Conservation (phyloP, 1,140 invertebrate genomes). For the Plutomurus gul region DNA sequence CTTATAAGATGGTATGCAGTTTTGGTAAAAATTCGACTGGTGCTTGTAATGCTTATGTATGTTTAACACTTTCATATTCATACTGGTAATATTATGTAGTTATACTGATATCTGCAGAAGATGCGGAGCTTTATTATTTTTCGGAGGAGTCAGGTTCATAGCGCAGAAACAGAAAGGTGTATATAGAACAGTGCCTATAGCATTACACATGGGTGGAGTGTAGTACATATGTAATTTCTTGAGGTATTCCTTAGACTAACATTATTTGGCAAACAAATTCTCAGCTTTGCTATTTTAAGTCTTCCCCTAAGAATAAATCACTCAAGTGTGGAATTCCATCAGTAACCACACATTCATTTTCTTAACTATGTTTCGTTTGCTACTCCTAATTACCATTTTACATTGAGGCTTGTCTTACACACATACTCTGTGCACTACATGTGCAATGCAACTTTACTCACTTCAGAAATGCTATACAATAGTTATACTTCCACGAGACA, state of each 20-base stretch:
- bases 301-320: conserved; percentile 51
- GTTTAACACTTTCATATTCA: neutral
- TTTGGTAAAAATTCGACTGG: no score
- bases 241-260: conserved; percentile 46
- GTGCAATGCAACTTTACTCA: neutral
- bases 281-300: conserved; percentile 52
- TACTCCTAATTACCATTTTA: conserved; percentile 49
- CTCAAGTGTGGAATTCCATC: conserved; percentile 50
- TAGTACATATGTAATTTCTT: conserved; percentile 44
- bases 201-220: conserved; percentile 33
- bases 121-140: no score
- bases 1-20: no score
- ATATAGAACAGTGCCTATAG: neutral
- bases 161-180: neutral
- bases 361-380: conserved; percentile 31
- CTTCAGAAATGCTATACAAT: neutral
- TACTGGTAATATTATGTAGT: neutral
- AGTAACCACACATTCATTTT: conserved; percentile 49
- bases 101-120: neutral
- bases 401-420: conserved; percentile 40
- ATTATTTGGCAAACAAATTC: conserved; percentile 53
- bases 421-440: neutral
- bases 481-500: neutral
- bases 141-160: conserved; percentile 5
- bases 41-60: no score